These are phyloP conservation scores for Chrysemys picta DNA, from an alignment of 2,113 vertebrate species.

Conservation along the genomic window DNA sequence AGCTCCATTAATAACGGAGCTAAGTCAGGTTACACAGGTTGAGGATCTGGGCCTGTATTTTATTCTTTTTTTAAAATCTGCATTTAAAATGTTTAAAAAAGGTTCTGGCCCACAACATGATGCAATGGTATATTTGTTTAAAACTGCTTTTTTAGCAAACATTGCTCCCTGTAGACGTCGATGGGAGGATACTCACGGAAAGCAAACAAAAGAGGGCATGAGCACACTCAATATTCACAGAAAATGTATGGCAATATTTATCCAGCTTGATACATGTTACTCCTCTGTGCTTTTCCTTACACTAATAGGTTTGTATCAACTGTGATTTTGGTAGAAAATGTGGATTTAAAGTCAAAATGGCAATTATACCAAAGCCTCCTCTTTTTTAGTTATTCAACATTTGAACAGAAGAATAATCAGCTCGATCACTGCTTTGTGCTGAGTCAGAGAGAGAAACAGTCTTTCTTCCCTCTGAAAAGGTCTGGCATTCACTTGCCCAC, in stretches of 20 bases:
- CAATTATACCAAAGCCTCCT: slow-evolving; percentile 2
- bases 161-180: neutral
- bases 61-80: neutral
- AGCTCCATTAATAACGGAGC: slow-evolving; percentile 3
- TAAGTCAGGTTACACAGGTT: neutral
- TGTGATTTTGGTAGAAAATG: slow-evolving; percentile 20
- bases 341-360: slow-evolving; percentile 12
- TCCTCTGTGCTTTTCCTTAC: neutral
- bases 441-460: neutral
- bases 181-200: neutral
- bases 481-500: slow-evolving; percentile 13
- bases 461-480: neutral
- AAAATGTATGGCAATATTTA: neutral
- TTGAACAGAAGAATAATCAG: neutral
- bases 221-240: neutral
- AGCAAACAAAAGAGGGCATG: neutral
- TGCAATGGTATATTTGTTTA: neutral
- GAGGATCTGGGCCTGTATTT: neutral
- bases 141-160: neutral
- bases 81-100: neutral
- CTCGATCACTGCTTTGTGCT: slow-evolving; percentile 3
- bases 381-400: slow-evolving; percentile 24
- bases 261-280: neutral
- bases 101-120: neutral
- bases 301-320: neutral